Evolutionary conservation across 2,113 vertebrate genomes (phyloP), one percentile per base, ranked within the genome.

Genomic region (Anguilla japonica): DNA sequence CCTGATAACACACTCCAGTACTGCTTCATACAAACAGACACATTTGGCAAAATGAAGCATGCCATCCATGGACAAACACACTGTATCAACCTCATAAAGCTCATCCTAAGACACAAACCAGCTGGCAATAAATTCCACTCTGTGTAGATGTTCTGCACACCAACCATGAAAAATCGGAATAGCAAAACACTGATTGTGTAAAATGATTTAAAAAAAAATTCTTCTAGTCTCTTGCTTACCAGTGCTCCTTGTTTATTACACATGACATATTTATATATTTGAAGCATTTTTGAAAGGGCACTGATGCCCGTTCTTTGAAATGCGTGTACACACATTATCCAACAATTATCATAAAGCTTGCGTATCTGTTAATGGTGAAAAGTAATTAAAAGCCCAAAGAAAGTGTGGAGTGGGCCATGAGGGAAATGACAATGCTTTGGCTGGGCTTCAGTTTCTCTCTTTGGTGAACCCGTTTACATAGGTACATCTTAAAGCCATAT

Each of bases 1-100:
- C 2, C 71, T 75, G 71, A 29, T 75, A 75, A 39, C 84, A 57
- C 83, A 67, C n/a, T 80, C 43, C 43, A 56, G 40, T 43, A 16
- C 53, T 56, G 3, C 20, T 60, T 18, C 18, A 85, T 43, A 67
- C 83, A 85, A 79, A 29, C 87, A 88, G 57, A 75, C 60, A 18
- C 81, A 41, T 79, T 6, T 43, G 29, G 80, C 63, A 43, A 43
- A 46, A 46, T 46, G 0, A 53, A 14, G 50, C 50, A 53, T 53
- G 50, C 50, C 86, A 85, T 26, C 53, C 41, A 84, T 0, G 34
- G 41, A 75, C 60, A 83, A 39, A 87, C 43, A 53, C 14, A 50
- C 13, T 40, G 60, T 67, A 8, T 67, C 60, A 53, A 53, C 9
- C 11, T n/a, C n/a, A 75, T 34, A 5, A 53, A 53, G 50, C n/a